Evolutionary conservation across 2,888 invertebrate genomes (phyloP).

Genomic region (Cheilosia variabilis): DNA sequence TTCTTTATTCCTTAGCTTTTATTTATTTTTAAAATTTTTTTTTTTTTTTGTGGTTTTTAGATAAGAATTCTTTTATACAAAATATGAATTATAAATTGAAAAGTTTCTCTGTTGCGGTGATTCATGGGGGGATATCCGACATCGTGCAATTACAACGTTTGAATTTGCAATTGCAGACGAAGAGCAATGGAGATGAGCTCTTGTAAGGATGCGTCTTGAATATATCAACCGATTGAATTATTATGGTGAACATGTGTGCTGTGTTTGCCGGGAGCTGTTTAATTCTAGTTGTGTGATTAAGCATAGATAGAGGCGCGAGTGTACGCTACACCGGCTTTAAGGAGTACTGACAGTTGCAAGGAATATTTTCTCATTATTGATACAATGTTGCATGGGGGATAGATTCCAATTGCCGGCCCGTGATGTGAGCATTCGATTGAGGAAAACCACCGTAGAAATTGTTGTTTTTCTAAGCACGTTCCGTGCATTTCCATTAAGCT

Average conservation of each 20-base stretch:
- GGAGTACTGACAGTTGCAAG: background rate
- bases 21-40: background rate
- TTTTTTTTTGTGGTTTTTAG: slow-evolving; percentile 11
- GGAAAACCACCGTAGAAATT: no score
- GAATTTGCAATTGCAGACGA: slow-evolving; percentile 61
- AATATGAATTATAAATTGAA: slow-evolving; percentile 58
- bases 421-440: background rate
- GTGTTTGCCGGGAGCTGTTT: slow-evolving; percentile 30
- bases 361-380: background rate
- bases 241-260: slow-evolving; percentile 35
- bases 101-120: slow-evolving; percentile 34
- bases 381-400: background rate
- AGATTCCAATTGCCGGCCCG: background rate
- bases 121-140: slow-evolving; percentile 69
- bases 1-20: slow-evolving; percentile 30
- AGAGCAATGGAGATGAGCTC: slow-evolving; percentile 27
- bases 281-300: slow-evolving; percentile 39
- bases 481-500: no score
- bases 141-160: slow-evolving; percentile 51
- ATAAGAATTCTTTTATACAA: slow-evolving; percentile 53
- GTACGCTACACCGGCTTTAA: background rate
- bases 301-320: background rate
- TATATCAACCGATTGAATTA: slow-evolving; percentile 4
- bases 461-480: no score
- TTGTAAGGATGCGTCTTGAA: slow-evolving; percentile 60